Base-by-base conservation (phyloP, 2,888 invertebrate species). In the Onthophagus sagittarius region DNA sequence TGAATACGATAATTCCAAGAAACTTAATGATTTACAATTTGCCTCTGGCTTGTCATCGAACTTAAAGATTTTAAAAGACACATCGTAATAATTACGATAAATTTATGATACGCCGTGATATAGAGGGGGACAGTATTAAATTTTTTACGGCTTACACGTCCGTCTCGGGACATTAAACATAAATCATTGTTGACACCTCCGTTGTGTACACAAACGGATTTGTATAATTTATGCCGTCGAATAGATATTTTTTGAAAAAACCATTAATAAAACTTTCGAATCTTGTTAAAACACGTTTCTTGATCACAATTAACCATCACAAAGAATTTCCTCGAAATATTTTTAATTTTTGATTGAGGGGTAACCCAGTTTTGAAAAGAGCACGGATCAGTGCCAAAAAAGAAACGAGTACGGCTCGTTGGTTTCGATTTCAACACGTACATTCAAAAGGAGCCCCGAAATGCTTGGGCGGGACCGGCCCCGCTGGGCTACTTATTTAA, bases 401-500 rank as follows among this genome's bases (percentile, higher is more conserved):
- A 11, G 23, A 23, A 9, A 53, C 6, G 39, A 53, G 39, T 67
- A 67, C 67, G 67, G 7, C 67, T 67, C 32, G 67, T 67, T 67
- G 32, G 32, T 31, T 23, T 67, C 32, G 32, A 67, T 67, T 67
- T 67, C 67, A 67, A 67, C 67, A 67, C 67, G 67, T 67, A 15
- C 15, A 23, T 23, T 23, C 32, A 53, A 67, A 23, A n/a, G 67
- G 31, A 23, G 31, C 15, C 14, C 32, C 67, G 67, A 67, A 67
- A 67, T 67, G 39, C 39, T 67, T 67, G 67, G 67, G 39, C 39
- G 39, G 39, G 39, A 53, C 39, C 39, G 39, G 67, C 32, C 67
- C 67, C 67, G 67, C 67, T 67, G 67, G 15, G 67, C 67, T 32
- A 31, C 67, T 67, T 67, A 67, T 67, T 67, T 67, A 67, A 67